These are phyloP conservation scores for Zoanthus solanderi DNA, from an alignment of 92 coral and sea anemone genomes.

Conservation along the genomic window DNA sequence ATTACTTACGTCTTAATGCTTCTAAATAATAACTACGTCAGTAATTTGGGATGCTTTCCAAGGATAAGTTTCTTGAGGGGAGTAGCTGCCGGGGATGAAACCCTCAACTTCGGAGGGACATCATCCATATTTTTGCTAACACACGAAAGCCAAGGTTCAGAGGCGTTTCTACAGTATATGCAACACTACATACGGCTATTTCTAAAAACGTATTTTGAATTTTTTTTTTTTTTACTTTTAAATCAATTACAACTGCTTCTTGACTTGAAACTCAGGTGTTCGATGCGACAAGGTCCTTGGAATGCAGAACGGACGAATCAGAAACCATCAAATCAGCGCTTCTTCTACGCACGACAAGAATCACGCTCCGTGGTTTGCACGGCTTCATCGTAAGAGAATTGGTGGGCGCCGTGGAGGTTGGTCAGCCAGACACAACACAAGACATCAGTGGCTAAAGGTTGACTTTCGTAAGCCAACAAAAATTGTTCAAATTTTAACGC, in stretches of 20 bases:
- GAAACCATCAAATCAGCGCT: slow-evolving; percentile 61
- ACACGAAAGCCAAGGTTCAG: no score
- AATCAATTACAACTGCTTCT: background rate
- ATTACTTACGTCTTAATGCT: no score
- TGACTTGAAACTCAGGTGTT: background rate
- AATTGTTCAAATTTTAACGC: slow-evolving; percentile 61
- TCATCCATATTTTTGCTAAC: no score
- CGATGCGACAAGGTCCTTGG: slow-evolving; percentile 67
- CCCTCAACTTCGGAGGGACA: no score
- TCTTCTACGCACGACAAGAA: slow-evolving; percentile 54
- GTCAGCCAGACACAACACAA: slow-evolving; percentile 55
- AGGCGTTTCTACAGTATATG: no score
- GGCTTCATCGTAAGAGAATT: slow-evolving; percentile 38
- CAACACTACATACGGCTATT: background rate
- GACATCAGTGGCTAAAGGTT: slow-evolving; percentile 59
- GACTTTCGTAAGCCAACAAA: slow-evolving; percentile 59
- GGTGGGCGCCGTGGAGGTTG: slow-evolving; percentile 52
- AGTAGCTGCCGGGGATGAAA: no score
- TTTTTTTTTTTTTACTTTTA: background rate
- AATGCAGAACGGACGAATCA: slow-evolving; percentile 64
- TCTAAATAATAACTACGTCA: no score
- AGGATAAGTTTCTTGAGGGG: no score
- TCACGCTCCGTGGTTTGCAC: slow-evolving; percentile 41
- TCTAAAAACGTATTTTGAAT: background rate
- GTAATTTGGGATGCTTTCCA: no score